A percentile compares a stretch with the other conserved stretches of the same genome.
Conservation (phyloP, 2,797 vertebrate genomes). For the Nothura maculosa region DNA sequence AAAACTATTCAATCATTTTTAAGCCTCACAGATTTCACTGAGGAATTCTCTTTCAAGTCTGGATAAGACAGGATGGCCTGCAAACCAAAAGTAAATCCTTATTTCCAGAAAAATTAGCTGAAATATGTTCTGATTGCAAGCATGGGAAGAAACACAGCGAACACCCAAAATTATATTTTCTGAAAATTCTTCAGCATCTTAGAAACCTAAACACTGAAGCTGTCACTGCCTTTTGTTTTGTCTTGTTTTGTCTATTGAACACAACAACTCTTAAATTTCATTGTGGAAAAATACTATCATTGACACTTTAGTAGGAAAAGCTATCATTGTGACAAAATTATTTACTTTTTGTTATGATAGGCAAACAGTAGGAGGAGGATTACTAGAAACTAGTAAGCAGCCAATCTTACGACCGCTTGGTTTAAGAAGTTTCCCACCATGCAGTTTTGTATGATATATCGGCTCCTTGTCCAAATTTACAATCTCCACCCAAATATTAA, state of each 20-base stretch:
- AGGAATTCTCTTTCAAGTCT: constrained; percentile 1
- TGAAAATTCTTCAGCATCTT: constrained; percentile 19
- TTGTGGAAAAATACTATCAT: neutral
- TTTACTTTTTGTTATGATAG: neutral
- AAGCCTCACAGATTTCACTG: neutral
- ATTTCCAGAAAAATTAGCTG: constrained; percentile 36
- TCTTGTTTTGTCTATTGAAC: neutral
- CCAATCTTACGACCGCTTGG: neutral
- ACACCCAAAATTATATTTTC: constrained; percentile 3
- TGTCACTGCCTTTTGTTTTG: neutral
- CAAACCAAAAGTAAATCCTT: constrained; percentile 28
- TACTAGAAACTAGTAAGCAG: neutral
- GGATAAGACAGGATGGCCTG: neutral
- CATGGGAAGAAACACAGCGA: neutral
- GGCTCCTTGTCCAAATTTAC: neutral
- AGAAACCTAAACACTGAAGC: neutral
- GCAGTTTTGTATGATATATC: neutral
- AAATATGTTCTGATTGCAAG: constrained; percentile 21
- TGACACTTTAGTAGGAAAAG: neutral
- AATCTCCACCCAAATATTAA: neutral
- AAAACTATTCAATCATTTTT: neutral
- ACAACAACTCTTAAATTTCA: neutral
- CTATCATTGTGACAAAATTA: neutral
- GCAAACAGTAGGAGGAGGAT: neutral
- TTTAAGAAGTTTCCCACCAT: neutral